Percentiles rank a stretch among this genome's conserved stretches.
Conservation (phyloP, 2,888 invertebrate genomes). For the Timema podura region DNA sequence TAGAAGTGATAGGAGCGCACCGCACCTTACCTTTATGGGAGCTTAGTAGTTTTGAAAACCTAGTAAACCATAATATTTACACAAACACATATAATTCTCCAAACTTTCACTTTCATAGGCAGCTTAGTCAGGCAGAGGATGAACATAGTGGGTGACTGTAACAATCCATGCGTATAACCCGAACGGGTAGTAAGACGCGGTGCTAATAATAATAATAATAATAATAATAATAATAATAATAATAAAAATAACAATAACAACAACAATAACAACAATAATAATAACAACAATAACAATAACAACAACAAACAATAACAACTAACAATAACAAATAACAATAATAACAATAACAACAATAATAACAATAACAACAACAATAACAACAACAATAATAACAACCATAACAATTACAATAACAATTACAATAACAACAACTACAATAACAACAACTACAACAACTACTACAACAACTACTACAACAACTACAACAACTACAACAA, state of each 20-base stretch:
- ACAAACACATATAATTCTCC: too few species aligned
- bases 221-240: neutral
- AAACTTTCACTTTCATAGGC: too few species aligned
- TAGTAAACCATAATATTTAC: too few species aligned
- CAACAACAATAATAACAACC: neutral
- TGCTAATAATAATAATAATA: neutral
- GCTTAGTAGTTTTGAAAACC: too few species aligned
- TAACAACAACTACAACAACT: neutral
- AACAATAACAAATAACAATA: too few species aligned
- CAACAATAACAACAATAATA: neutral
- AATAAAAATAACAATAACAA: neutral
- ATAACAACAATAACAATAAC: neutral
- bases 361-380: neutral
- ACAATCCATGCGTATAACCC: too few species aligned
- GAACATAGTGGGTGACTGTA: too few species aligned
- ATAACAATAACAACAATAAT: neutral
- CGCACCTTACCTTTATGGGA: too few species aligned
- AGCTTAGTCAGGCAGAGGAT: too few species aligned
- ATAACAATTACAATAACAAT: neutral
- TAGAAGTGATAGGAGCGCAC: too few species aligned
- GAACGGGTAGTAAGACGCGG: too few species aligned
- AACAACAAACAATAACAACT: slow-evolving; percentile 1
- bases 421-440: slow-evolving; percentile 7
- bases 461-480: slow-evolving; percentile 1
- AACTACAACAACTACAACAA: neutral